Percentiles rank a stretch among this genome's conserved stretches.
Evolutionary conservation across 2,888 invertebrate species (phyloP).

Genomic region (Drosophila lutescens): DNA sequence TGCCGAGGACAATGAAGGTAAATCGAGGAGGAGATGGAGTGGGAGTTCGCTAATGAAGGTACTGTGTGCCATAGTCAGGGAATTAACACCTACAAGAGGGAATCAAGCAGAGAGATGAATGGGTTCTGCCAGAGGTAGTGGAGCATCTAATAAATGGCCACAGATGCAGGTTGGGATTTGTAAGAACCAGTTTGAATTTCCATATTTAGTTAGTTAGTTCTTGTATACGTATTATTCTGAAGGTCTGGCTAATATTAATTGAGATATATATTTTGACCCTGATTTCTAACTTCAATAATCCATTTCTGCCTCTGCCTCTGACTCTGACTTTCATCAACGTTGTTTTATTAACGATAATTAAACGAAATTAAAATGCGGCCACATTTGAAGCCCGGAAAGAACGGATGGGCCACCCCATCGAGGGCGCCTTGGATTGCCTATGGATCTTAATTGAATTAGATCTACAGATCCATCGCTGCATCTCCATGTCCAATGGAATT

Average conservation of each 20-base stretch:
- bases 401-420: slow-evolving; percentile 12
- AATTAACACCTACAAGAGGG: slow-evolving; percentile 57
- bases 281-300: no score
- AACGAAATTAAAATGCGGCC: slow-evolving; percentile 51
- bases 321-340: slow-evolving; percentile 1
- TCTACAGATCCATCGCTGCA: slow-evolving; percentile 11
- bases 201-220: neutral
- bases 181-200: neutral
- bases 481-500: slow-evolving; percentile 40
- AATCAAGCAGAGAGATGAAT: slow-evolving; percentile 23
- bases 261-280: neutral
- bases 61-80: slow-evolving; percentile 25
- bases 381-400: slow-evolving; percentile 17
- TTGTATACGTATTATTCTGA: neutral
- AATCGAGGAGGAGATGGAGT: slow-evolving; percentile 11
- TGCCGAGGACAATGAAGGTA: slow-evolving; percentile 15
- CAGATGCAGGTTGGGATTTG: slow-evolving; percentile 3
- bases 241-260: neutral
- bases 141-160: slow-evolving; percentile 12
- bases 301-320: neutral
- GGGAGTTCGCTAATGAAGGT: slow-evolving; percentile 57
- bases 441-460: slow-evolving; percentile 59
- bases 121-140: slow-evolving; percentile 8
- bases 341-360: slow-evolving; percentile 41
- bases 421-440: slow-evolving; percentile 15